Base-by-base conservation (phyloP, 1,140 invertebrate genomes). In the Anoplophora glabripennis region DNA sequence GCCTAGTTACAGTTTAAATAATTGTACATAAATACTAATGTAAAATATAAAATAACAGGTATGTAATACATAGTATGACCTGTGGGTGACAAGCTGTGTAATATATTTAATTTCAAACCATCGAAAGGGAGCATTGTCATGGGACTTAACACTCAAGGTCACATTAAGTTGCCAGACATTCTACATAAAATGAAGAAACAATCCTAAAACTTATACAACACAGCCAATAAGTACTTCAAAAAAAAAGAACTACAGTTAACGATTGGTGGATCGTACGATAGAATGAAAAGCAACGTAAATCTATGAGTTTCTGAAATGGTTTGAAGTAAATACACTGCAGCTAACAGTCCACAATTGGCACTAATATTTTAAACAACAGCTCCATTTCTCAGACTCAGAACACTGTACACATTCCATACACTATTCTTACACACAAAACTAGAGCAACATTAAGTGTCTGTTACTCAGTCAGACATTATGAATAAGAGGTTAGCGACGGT, bases 401-500 rank as follows among this genome's bases (percentile, higher is more conserved):
- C 33, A 49, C 47, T 45, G 42, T 48, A 37, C 48, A 52, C 49
- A 37, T 37, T 37, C 35, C 28, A 52, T 38, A 52, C 49, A 15
- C 36, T 49, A 34, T 40, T 52, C 49, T 52, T 52, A 40, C 49
- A 52, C 49, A 52, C 49, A 52, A 5, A 52, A 52, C 49, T 41
- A 52, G 49, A 52, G 49, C 36, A 37, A 52, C 49, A 17, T 18
- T n/a, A 35, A 52, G 40, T 38, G 36, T 52, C 49, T 17, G 49
- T 52, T 37, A 52, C 49, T 38, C 49, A 38, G 49, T 52, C 49
- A 52, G 28, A 49, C 28, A 38, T 14, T 7, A 17, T 14, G 49
- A n/a, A 37, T n/a, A n/a, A 21, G 35, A 12, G 44, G 42, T 48
- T 71, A 69, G 60, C 69, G 69, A 37, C 69, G 69, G 36, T 67